Evolutionary conservation across 2,113 vertebrate species (phyloP), one percentile per base, ranked within the genome.

Genomic region (Eurystomus gularis): DNA sequence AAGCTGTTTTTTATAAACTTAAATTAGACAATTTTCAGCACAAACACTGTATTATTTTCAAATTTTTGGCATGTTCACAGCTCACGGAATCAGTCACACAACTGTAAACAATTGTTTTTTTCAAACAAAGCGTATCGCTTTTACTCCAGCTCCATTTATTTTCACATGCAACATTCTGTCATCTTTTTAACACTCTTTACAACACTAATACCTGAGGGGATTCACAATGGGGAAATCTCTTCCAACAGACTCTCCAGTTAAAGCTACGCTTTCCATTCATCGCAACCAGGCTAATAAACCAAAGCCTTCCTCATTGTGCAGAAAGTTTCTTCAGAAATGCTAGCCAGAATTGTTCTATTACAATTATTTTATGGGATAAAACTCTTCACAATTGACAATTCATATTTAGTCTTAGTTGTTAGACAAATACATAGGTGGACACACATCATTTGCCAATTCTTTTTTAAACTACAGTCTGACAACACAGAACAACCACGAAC

Each of bases 121-220:
- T 54, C 29, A 15, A 69, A 94, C 12, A 5, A 69, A 88, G 70
- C 14, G 2, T 29, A 15, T 23, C 46, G 5, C 55, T 86, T 60
- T 54, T 83, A 66, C 79, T 86, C 33, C 66, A 81, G 57, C 51
- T 78, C 55, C 83, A 81, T 58, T 91, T 70, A 89, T 66, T 87
- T 84, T 62, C 80, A 69, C 73, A 35, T 19, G 10, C 75, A 84
- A 51, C 31, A 12, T 42, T 55, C 54, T 85, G 57, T 81, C 75
- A 80, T 65, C 84, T 54, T 60, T 82, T 78, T 60, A 66, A 57
- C 44, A 44, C 79, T 83, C 55, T 66, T 60, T 48, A 44, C 60
- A 91, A 80, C 64, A 78, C 15, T 31, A 88, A 86, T 55, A 93
- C 88, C 94, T 93, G 81, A 81, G 69, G 60, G 90, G 66, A 91